Base-by-base conservation (phyloP, 1,140 invertebrate species). In the Cherax quadricarinatus region DNA sequence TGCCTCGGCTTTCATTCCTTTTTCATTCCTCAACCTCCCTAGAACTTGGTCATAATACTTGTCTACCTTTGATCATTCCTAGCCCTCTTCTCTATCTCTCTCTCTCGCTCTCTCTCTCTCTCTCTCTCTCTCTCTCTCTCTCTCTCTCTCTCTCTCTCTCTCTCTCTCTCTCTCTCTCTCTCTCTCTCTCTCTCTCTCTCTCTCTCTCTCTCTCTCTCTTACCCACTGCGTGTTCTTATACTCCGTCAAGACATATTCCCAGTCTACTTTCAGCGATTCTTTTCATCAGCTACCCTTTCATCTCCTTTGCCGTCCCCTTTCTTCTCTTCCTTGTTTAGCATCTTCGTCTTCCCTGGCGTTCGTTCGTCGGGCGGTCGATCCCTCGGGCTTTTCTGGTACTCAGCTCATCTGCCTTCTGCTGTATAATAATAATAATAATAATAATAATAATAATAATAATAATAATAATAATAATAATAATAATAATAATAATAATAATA, bases 41-140 rank as follows among this genome's bases (percentile, higher is more conserved):
- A 41, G 30, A 2, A 41, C 30, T 41, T 41, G 30, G 30, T 41
- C 30, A 2, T 57, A 7, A 57, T 10, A 57, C 53, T 3, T 82
- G 51, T 82, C 51, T 51, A 7, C 80, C 80, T 82, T 12, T 49
- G 51, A n/a, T 16, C 49, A n/a, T 62, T 49, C 41, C 60, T 30
- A 9, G 41, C 48, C 84, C 21, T 70, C 41, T 75, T 49, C n/a
- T 83, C 48, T 83, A 18, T 24, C 48, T 83, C 81, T 83, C 81
- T 60, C 53, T 83, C 48, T 57, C n/a, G 21, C 48, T 51, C 48
- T 83, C 53, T 57, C n/a, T 83, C 53, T 57, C 49, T 57, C 49
- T n/a, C 62, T 49, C 62, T 86, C 84, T 86, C 70, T 51, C 70
- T 21, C 9, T 62, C 53, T 53, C n/a, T 51, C 70, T 75, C 66